Evolutionary conservation across 35 echinoderm and acorn worm species (phyloP).

Genomic region (Stichopus chloronotus): DNA sequence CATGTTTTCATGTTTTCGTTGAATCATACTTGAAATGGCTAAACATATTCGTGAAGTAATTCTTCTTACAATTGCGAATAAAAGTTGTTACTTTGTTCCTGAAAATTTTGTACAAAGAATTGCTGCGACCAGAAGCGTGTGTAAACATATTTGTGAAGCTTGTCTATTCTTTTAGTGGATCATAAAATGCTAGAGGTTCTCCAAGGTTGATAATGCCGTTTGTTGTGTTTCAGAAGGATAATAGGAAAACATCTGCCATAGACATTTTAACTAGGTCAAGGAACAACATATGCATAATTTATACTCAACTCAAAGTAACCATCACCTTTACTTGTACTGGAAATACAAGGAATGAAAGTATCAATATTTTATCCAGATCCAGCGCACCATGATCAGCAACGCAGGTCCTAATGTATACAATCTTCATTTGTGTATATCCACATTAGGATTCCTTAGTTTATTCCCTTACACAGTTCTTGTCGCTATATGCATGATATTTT

Average conservation of each 20-base stretch:
- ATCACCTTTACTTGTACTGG: background rate
- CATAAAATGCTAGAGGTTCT: background rate
- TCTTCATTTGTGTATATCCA: too few relatives aligned
- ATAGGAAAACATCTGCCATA: background rate
- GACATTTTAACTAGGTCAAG: background rate
- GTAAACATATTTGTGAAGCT: background rate
- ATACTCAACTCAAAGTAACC: background rate
- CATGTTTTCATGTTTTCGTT: background rate
- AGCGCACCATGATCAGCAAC: too few relatives aligned
- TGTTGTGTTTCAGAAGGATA: background rate
- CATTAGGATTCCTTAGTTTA: too few relatives aligned
- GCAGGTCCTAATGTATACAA: too few relatives aligned
- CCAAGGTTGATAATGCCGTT: background rate
- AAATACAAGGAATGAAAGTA: background rate
- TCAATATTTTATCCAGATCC: background rate
- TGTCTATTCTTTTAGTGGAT: background rate
- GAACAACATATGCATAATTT: background rate
- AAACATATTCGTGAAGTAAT: background rate
- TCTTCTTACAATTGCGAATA: background rate
- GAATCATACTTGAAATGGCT: background rate
- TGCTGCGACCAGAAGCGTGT: background rate
- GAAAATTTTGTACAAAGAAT: background rate
- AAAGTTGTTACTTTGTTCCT: background rate
- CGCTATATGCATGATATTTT: too few relatives aligned
- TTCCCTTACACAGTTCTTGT: too few relatives aligned